These are phyloP conservation scores for Argyra leucocephala DNA, from an alignment of 2,888 invertebrate genomes.

Conservation along the genomic window DNA sequence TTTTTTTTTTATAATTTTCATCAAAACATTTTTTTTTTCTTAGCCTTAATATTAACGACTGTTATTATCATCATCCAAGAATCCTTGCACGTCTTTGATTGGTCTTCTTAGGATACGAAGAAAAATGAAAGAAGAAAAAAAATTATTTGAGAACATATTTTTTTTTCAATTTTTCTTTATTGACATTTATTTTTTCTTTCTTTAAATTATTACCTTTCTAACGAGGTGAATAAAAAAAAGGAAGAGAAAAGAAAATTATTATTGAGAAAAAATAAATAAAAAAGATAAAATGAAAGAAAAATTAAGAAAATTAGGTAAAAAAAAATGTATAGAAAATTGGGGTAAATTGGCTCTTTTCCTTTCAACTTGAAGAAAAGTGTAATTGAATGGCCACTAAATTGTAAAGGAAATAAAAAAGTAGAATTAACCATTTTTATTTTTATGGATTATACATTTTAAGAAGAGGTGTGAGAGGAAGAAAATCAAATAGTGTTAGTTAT, in stretches of 20 bases:
- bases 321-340: slow-evolving; percentile 14
- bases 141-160: slow-evolving; percentile 26
- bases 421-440: background rate
- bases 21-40: too few relatives aligned
- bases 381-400: slow-evolving; percentile 28
- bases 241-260: background rate
- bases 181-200: slow-evolving; percentile 17
- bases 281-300: background rate
- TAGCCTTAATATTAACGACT: background rate
- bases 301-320: background rate
- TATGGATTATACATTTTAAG: too few relatives aligned
- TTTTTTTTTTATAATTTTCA: too few relatives aligned
- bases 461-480: too few relatives aligned
- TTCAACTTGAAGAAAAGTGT: slow-evolving; percentile 24
- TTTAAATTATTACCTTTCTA: slow-evolving; percentile 16
- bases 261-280: background rate
- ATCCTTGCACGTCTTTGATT: slow-evolving; percentile 34
- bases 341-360: slow-evolving; percentile 28
- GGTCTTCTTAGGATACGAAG: slow-evolving; percentile 30
- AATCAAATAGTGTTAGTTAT: too few relatives aligned
- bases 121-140: slow-evolving; percentile 13
- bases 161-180: slow-evolving; percentile 26
- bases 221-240: slow-evolving; percentile 12
- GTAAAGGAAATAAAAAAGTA: slow-evolving; percentile 11
- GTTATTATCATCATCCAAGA: slow-evolving; percentile 15